A percentile compares a stretch with the other conserved stretches of the same genome.
phyloP scores from a whole-genome alignment of 2,797 vertebrate genomes.

The Propithecus deckenii region DNA sequence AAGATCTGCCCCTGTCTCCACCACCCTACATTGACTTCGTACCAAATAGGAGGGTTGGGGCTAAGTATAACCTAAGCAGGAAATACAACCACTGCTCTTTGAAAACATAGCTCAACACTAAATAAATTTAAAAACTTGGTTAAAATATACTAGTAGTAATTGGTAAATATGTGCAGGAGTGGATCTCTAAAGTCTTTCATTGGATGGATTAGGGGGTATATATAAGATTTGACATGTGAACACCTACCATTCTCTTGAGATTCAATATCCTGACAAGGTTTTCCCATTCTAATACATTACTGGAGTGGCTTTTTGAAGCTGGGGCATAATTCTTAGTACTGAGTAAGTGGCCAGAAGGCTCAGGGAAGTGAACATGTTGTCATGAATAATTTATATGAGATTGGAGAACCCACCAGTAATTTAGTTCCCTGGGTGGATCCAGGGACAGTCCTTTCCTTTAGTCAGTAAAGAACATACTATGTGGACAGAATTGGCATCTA shows the following conservation, averaged over 20 bases:
- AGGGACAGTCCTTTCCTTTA: not conserved
- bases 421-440: not conserved
- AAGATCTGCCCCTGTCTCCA: not conserved
- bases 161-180: not conserved
- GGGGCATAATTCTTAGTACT: not conserved
- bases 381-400: not conserved
- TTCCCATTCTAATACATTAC: not conserved
- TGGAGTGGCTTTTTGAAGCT: not conserved
- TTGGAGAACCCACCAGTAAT: not conserved
- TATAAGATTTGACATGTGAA: not conserved
- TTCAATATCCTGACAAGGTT: not conserved
- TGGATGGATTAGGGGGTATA: not conserved
- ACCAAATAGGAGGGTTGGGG: not conserved
- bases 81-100: not conserved
- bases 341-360: not conserved
- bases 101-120: not conserved
- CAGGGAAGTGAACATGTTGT: not conserved
- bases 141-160: not conserved
- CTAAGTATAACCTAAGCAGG: not conserved
- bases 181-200: not conserved
- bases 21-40: not conserved
- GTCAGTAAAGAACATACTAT: not conserved
- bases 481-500: not conserved
- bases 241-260: not conserved
- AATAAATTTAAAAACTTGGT: not conserved